Conservation (phyloP, 2,113 vertebrate species). For the Motacilla tschutschensis region DNA sequence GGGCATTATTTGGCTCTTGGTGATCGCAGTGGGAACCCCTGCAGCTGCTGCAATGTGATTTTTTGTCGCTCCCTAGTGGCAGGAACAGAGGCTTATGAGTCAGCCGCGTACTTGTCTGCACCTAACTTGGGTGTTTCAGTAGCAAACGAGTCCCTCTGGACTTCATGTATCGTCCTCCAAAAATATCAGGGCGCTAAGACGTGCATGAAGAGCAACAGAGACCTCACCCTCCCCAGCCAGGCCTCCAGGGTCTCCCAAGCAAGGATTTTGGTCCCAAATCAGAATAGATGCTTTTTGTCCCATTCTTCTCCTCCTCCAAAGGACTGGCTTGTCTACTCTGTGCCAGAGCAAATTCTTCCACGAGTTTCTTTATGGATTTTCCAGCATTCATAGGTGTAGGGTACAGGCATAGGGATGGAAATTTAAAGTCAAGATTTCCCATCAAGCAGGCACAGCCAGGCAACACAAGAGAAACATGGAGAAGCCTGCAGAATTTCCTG, state of each 20-base stretch:
- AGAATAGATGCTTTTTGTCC: background rate
- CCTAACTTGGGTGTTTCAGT: background rate
- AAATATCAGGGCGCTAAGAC: background rate
- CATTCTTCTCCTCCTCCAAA: background rate
- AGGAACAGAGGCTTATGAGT: background rate
- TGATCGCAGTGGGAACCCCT: background rate
- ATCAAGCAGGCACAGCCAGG: background rate
- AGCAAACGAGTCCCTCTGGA: background rate
- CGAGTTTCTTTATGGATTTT: background rate
- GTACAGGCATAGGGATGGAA: background rate
- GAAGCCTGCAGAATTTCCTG: background rate
- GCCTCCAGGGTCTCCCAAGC: background rate
- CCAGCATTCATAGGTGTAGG: background rate
- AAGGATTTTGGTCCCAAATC: background rate
- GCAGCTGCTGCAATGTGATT: slow-evolving; percentile 40
- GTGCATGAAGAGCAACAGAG: background rate
- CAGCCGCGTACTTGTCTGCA: background rate
- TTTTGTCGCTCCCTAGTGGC: slow-evolving; percentile 62
- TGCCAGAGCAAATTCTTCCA: background rate
- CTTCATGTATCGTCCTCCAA: background rate
- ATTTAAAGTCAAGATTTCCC: background rate
- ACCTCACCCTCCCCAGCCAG: background rate
- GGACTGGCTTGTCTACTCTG: background rate
- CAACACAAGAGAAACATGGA: background rate
- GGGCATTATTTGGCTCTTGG: background rate